A percentile compares a stretch with the other conserved stretches of the same genome.
These are phyloP conservation scores for Epizoanthus stellaris DNA, from an alignment of 92 coral and sea anemone genomes.

Conservation along the genomic window DNA sequence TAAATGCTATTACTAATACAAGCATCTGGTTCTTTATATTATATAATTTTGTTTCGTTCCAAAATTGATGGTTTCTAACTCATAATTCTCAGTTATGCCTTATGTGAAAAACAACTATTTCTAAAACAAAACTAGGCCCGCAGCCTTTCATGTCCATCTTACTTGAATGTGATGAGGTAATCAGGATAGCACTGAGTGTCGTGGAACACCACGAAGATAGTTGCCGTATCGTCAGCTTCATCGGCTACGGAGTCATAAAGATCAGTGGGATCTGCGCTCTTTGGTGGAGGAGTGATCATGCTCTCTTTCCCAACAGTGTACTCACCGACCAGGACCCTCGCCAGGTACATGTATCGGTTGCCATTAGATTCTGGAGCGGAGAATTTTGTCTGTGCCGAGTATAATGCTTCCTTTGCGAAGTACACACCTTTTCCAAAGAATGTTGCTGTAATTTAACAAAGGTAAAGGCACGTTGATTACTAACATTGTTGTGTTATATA, in stretches of 20 bases:
- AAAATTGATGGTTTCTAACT: too few relatives aligned
- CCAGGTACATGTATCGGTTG: slow-evolving; percentile 64
- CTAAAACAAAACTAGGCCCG: too few relatives aligned
- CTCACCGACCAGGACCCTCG: slow-evolving; percentile 65
- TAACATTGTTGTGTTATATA: too few relatives aligned
- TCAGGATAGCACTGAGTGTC: not conserved
- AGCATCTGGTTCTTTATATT: too few relatives aligned
- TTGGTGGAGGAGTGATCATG: not conserved
- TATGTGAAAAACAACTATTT: too few relatives aligned
- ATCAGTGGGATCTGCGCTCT: not conserved
- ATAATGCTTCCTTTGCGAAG: slow-evolving; percentile 36
- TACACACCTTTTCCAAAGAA: slow-evolving; percentile 50
- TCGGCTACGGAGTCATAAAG: not conserved
- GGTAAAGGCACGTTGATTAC: too few relatives aligned
- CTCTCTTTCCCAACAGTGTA: not conserved
- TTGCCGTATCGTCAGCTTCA: not conserved
- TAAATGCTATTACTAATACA: too few relatives aligned
- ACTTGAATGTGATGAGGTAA: not conserved
- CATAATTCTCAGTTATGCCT: too few relatives aligned
- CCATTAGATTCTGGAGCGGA: slow-evolving; percentile 30
- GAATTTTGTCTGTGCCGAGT: slow-evolving; percentile 20
- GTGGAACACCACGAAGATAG: not conserved
- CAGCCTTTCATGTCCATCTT: not conserved
- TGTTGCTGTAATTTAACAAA: slow-evolving; percentile 9
- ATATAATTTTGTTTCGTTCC: too few relatives aligned